Base-by-base conservation (phyloP, 2,113 vertebrate species). In the Ciconia boyciana region DNA sequence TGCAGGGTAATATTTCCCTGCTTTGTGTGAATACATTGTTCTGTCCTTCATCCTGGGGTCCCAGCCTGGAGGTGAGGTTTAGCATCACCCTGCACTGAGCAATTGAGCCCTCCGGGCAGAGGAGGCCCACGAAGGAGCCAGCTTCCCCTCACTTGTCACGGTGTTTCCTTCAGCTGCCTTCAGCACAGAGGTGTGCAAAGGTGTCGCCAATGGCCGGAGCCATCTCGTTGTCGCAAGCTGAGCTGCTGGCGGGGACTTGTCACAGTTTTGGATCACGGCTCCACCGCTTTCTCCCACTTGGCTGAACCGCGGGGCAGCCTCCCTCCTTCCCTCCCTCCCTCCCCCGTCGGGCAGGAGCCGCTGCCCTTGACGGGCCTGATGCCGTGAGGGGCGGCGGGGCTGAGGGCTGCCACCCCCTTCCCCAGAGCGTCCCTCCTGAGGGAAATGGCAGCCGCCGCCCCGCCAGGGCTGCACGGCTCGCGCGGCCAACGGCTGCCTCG, bases 1-100 rank as follows among this genome's bases (percentile, higher is more conserved):
- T 48, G 32, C 0, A 0, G 22, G 25, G n/a, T 24, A 11, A 1
- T 7, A 16, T 41, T 17, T 51, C 46, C 29, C 49, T 52, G 41
- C 31, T 69, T 22, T 14, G 12, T 44, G 12, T 16, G 21, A 24
- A 65, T 20, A 16, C 16, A 0, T 22, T 10, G 15, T 20, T 21
- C 55, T 11, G 10, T 4, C 49, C 26, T n/a, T 54, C n/a, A 4
- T 6, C 4, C 29, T 11, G 11, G 9, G n/a, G 2, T 44, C 22
- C 21, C 9, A 6, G 26, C 29, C 44, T 9, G 9, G 22, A 44
- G 14, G 10, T 3, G 18, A 48, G 10, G 3, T 31, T 55, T 1
- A 7, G 41, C 17, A 2, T 36, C 11, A 3, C 20, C 19, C 19
- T 8, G 24, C 21, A 3, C 10, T 2, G 11, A 15, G 26, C 16